Evolutionary conservation across 2,113 vertebrate genomes (phyloP), one percentile per base, ranked within the genome.

Genomic region (Thalassarche chlororhynchos): DNA sequence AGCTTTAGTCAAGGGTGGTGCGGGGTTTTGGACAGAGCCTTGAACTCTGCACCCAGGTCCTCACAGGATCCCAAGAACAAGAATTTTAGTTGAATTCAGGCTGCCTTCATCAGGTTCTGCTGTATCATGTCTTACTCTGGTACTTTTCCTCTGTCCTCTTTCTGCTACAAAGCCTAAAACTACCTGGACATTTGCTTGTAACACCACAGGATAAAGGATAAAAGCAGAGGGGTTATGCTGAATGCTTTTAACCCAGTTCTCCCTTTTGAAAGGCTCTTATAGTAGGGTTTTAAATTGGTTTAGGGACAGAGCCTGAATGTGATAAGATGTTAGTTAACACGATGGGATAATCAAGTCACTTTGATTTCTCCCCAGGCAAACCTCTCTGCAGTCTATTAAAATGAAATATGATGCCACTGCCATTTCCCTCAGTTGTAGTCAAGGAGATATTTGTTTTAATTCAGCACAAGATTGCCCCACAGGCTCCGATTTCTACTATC

Each of bases 301-400:
- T 94, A 88, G 70, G 76, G 83, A 86, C 40, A 71, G 70, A 87
- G 58, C 51, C 87, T 77, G 69, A 76, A 82, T 66, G 79, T 66
- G 92, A 38, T 92, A 94, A 81, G 66, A 54, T 96, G 58, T 91
- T 95, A 93, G 89, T 97, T 97, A 97, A 97, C 61, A 62, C 2
- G 38, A 89, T 92, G 60, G 55, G 78, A 95, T 71, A 72, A 96
- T 92, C 91, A 94, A 96, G 92, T 97, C 68, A 65, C 90, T 97
- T 93, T 84, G 77, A 96, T 97, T 97, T 97, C 69, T 95, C 96
- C 71, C 78, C 71, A 69, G 94, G 89, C 96, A 96, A 92, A 62
- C 44, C 86, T 70, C 71, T 77, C 87, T 91, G 89, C 83, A 94
- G 87, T 96, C 94, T 97, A 93, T 97, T 95, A 95, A 97, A 94